A percentile compares a stretch with the other conserved stretches of the same genome.
phyloP scores from a whole-genome alignment of 2,797 vertebrate species.

The Smutsia gigantea region DNA sequence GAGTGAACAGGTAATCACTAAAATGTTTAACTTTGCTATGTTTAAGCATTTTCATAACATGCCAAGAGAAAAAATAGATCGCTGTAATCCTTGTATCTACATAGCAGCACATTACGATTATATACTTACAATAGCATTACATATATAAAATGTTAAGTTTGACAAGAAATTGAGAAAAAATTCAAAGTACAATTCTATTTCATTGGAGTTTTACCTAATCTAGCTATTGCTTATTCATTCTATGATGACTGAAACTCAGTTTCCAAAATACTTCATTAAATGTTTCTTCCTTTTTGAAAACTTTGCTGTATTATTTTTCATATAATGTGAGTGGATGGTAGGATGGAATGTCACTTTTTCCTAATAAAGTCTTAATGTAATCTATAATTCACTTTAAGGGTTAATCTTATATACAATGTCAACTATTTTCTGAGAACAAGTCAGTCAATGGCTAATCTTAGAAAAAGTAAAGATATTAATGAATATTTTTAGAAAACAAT shows the following conservation, averaged over 20 bases:
- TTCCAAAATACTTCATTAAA: conserved; percentile 39
- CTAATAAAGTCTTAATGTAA: neutral
- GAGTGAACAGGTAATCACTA: neutral
- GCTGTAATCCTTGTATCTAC: neutral
- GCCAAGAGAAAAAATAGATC: neutral
- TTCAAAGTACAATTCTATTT: neutral
- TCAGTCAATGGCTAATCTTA: neutral
- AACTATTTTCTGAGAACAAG: neutral
- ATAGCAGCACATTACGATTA: neutral
- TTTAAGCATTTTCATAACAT: conserved; percentile 25
- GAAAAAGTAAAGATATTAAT: conserved; percentile 12
- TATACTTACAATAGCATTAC: neutral
- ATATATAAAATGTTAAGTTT: neutral
- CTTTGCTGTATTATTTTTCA: neutral
- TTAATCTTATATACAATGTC: neutral
- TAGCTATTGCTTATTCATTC: neutral
- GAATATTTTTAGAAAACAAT: neutral
- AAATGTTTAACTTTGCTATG: conserved; percentile 10
- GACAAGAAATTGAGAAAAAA: conserved; percentile 33
- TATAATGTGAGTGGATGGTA: neutral
- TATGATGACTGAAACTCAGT: neutral
- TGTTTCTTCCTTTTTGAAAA: neutral
- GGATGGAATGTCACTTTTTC: neutral
- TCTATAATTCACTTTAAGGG: neutral
- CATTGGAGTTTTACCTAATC: neutral